A percentile compares a stretch with the other conserved stretches of the same genome.
phyloP scores from a whole-genome alignment of 2,113 vertebrate genomes.

The Mellivora capensis region DNA sequence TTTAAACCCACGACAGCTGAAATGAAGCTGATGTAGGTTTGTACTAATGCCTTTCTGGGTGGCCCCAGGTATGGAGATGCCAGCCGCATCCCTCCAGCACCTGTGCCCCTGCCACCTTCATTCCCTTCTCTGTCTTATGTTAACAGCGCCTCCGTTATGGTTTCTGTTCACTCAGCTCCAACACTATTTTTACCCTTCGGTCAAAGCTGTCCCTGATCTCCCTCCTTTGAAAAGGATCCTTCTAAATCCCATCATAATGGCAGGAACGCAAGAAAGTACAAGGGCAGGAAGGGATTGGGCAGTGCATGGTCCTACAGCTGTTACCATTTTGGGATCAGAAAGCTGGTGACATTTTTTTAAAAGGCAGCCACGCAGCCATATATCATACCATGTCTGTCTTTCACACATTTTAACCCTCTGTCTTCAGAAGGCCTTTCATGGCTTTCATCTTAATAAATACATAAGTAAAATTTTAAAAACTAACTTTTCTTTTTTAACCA shows the following conservation, averaged over 20 bases:
- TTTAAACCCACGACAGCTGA: not conserved
- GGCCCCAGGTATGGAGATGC: not conserved
- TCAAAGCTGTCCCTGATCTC: constrained; percentile 45
- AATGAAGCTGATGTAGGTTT: not conserved
- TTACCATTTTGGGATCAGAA: not conserved
- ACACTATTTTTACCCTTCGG: constrained; percentile 45
- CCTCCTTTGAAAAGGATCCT: constrained; percentile 50
- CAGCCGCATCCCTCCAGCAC: not conserved
- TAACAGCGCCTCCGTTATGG: not conserved
- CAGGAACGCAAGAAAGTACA: not conserved
- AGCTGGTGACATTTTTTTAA: not conserved
- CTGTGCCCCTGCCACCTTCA: not conserved
- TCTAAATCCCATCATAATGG: constrained; percentile 23
- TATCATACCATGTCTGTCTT: not conserved
- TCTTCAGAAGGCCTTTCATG: not conserved
- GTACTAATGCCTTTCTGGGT: rapidly evolving
- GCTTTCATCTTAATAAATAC: not conserved
- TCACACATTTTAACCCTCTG: not conserved
- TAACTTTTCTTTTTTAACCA: not conserved
- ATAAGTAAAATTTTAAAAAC: not conserved
- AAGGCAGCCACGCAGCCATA: not conserved
- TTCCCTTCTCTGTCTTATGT: not conserved
- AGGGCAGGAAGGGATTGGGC: not conserved
- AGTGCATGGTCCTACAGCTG: not conserved
- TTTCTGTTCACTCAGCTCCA: not conserved